These are phyloP conservation scores for Apis cerana DNA, from an alignment of 1,140 invertebrate species.

Conservation along the genomic window DNA sequence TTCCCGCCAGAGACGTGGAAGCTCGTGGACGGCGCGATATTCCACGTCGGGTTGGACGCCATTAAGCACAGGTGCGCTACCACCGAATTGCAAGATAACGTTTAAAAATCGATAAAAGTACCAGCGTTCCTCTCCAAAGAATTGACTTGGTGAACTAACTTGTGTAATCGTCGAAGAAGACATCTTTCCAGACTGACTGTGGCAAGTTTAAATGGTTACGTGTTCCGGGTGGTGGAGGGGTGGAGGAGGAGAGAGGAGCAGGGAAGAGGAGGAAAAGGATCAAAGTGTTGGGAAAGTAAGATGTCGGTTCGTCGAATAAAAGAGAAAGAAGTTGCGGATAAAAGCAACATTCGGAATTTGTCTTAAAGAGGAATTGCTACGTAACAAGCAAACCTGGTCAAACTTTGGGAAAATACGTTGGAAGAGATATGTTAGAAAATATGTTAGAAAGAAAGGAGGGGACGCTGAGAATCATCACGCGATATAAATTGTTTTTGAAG, in stretches of 20 bases:
- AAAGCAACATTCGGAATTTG: slow-evolving; percentile 38
- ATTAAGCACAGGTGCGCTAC: background rate
- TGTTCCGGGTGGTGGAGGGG: background rate
- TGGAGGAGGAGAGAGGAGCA: no score
- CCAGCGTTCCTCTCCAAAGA: background rate
- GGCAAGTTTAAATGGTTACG: background rate
- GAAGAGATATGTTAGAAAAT: no score
- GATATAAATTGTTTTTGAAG: no score
- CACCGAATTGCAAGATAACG: background rate
- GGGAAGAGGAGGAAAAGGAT: no score
- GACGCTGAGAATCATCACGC: no score
- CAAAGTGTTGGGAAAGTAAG: background rate
- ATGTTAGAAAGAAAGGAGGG: no score
- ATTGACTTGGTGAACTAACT: background rate
- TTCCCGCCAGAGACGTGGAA: background rate
- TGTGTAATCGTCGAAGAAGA: background rate
- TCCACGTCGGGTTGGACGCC: background rate
- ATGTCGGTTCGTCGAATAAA: background rate
- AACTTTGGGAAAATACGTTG: background rate
- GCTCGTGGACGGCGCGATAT: background rate
- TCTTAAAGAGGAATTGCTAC: background rate
- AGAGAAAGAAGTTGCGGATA: slow-evolving; percentile 5
- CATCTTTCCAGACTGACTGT: background rate
- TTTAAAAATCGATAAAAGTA: slow-evolving; percentile 6
- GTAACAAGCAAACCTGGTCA: background rate